Evolutionary conservation across 2,113 vertebrate species (phyloP), one percentile per base, ranked within the genome.

Genomic region (Hylia prasina): DNA sequence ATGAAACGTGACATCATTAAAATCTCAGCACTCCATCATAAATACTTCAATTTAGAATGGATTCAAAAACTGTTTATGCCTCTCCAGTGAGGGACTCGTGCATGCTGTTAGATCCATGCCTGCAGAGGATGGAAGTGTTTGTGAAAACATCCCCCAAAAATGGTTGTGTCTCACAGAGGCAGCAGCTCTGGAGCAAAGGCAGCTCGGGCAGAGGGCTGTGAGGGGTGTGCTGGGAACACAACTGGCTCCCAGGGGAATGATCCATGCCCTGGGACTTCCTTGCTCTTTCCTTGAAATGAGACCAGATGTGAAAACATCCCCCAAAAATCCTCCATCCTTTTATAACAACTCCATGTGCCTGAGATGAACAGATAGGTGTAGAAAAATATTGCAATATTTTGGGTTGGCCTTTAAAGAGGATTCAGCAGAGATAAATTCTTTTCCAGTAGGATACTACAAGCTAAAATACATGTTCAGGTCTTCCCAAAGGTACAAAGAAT

Each of bases 1-100:
- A 93, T 95, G 78, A 81, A 89, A 76, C 24, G 65, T 85, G 65
- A 93, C 58, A 82, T 66, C 89, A 83, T 96, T 93, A 95, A 96
- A 96, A 72, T 84, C 37, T 93, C 76, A 48, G 78, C 37, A 78
- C 88, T 91, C 94, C 88, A 51, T 81, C 51, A 93, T 93, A 91
- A 97, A 96, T 87, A 58, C 51, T 56, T 84, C 72, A 56, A 50
- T 83, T 90, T 91, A 80, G 58, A 90, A 80, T 8, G 88, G 37
- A 94, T 81, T 87, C 27, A 75, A 47, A 83, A 78, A 78, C 13
- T 82, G 73, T 91, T 96, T 84, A 70, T 87, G 82, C 30, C 78
- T 79, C 72, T 92, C 50, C 68, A 45, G 31, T 24, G 58, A 82
- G 19, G 10, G 10, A 17, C 22, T 63, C n/a, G n/a, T n/a, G n/a